phyloP scores from a whole-genome alignment of 2,888 invertebrate species.

The Pachymerium ferrugineum region DNA sequence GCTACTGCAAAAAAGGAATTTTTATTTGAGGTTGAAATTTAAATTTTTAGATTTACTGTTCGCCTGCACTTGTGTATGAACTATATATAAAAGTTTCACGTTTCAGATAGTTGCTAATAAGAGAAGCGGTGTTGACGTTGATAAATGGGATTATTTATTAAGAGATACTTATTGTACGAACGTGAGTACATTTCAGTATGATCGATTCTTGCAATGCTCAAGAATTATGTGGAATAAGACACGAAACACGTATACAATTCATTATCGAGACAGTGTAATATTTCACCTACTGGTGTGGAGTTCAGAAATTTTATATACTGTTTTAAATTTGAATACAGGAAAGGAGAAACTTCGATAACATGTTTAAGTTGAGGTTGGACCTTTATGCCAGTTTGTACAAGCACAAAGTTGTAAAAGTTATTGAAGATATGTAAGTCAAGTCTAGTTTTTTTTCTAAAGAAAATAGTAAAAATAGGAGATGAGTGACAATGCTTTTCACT shows the following conservation, averaged over 20 bases:
- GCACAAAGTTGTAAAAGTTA: constrained; percentile 48
- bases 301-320: constrained; percentile 14
- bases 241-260: constrained; percentile 44
- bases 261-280: constrained; percentile 39
- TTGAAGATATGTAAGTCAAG: constrained; percentile 50
- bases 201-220: constrained; percentile 48
- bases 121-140: constrained; percentile 58
- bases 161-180: constrained; percentile 56
- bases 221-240: constrained; percentile 42
- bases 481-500: too few relatives aligned
- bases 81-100: constrained; percentile 25
- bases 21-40: not conserved
- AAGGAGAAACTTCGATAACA: constrained; percentile 49
- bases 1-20: not conserved
- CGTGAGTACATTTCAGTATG: constrained; percentile 52
- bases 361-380: constrained; percentile 51
- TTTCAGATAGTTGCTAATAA: constrained; percentile 58
- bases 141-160: constrained; percentile 63
- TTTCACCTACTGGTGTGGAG: too few relatives aligned
- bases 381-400: constrained; percentile 54
- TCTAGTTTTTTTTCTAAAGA: not conserved
- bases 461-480: not conserved
- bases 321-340: constrained; percentile 42
- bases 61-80: too few relatives aligned
- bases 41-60: too few relatives aligned